These are phyloP conservation scores for human DNA, from an alignment of 2,113 vertebrate genomes.

Conservation along the genomic window GRCh38 chr18:38685001-38685500, in stretches of 20 bases:
- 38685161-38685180: not conserved
- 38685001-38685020: not conserved
- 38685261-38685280: not conserved
- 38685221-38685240: not conserved
- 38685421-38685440: not conserved
- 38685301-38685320: not conserved
- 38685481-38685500: not conserved
- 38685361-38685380: not conserved
- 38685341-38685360: not conserved
- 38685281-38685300: not conserved
- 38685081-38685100: not conserved
- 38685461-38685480: not conserved
- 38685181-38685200: not conserved
- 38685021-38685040: not conserved
- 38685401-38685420: not conserved
- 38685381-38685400: not conserved
- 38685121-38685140: not conserved
- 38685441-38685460: not conserved
- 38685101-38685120: not conserved
- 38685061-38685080: not conserved
- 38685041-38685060: not conserved
- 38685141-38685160: not conserved
- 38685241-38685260: not conserved
- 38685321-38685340: not conserved
- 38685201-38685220: not conserved